These are phyloP conservation scores for Gryllus bimaculatus DNA, from an alignment of 1,140 invertebrate species.

Conservation along the genomic window DNA sequence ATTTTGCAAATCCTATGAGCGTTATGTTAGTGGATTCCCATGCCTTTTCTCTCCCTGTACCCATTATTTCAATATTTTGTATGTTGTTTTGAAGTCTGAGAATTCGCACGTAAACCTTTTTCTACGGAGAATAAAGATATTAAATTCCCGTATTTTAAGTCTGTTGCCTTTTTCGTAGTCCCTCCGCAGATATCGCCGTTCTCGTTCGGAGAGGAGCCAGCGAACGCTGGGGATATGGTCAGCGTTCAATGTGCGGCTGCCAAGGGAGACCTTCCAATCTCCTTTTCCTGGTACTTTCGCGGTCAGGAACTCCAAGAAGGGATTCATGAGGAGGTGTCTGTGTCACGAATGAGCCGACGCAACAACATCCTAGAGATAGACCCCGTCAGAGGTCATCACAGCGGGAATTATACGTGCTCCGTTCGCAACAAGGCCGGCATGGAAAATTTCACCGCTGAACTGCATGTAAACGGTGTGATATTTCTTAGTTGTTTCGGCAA, in stretches of 20 bases:
- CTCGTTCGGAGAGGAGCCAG: constrained; percentile 43
- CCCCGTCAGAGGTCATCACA: constrained; percentile 50
- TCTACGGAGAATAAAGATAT: too few relatives aligned
- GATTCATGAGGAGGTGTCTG: background rate
- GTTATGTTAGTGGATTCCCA: too few relatives aligned
- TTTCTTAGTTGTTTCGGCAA: too few relatives aligned
- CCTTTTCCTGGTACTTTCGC: constrained; percentile 62
- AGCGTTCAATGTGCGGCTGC: constrained; percentile 54
- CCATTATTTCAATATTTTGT: too few relatives aligned
- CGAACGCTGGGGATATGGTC: constrained; percentile 32
- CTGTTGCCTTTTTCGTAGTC: constrained; percentile 34
- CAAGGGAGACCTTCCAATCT: constrained; percentile 65
- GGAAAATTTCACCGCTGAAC: constrained; percentile 47
- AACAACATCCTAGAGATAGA: constrained; percentile 49
- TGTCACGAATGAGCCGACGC: background rate
- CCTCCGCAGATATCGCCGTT: constrained; percentile 50
- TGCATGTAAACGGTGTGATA: constrained; percentile 49
- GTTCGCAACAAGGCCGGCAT: constrained; percentile 48
- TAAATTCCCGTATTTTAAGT: too few relatives aligned
- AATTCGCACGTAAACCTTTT: too few relatives aligned
- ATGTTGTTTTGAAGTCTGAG: too few relatives aligned
- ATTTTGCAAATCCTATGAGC: too few relatives aligned
- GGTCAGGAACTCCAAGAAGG: constrained; percentile 41
- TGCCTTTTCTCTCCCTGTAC: too few relatives aligned
- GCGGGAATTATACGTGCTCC: constrained; percentile 61